A percentile compares a stretch with the other conserved stretches of the same genome.
These are phyloP conservation scores for Tenthredo scrophulariae DNA, from an alignment of 2,888 invertebrate genomes.

Conservation along the genomic window DNA sequence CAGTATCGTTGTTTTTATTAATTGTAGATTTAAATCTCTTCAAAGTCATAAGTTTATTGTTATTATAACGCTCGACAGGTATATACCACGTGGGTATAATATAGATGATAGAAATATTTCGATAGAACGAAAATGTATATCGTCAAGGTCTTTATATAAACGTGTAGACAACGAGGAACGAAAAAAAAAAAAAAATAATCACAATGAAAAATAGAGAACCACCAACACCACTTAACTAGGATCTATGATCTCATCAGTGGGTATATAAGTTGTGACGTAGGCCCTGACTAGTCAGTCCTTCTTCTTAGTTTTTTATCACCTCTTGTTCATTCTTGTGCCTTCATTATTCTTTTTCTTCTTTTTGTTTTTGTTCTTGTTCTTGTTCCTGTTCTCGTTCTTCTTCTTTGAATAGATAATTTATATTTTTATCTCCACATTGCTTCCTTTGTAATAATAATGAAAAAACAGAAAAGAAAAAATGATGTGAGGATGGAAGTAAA, in stretches of 20 bases:
- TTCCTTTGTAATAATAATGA: not conserved
- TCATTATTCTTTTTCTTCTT: not conserved
- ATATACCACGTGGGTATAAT: not conserved
- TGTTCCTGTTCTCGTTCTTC: not conserved
- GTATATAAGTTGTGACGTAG: not conserved
- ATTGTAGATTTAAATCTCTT: not conserved
- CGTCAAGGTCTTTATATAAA: not conserved
- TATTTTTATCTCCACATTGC: not conserved
- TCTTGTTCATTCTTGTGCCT: not conserved
- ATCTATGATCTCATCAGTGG: not conserved
- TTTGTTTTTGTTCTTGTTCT: not conserved
- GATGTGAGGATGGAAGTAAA: not conserved
- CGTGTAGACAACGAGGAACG: not conserved
- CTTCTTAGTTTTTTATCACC: not conserved
- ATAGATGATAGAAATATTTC: not conserved
- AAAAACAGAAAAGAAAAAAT: not conserved
- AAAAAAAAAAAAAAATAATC: not conserved
- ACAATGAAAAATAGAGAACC: not conserved
- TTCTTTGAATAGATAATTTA: not conserved
- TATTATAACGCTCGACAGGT: conserved; percentile 3
- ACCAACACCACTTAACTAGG: not conserved
- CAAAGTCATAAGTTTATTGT: not conserved
- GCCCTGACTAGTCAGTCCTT: not conserved
- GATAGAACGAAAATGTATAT: not conserved
- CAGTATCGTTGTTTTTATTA: not conserved